A percentile compares a stretch with the other conserved stretches of the same genome.
phyloP scores from a whole-genome alignment of 2,888 invertebrate genomes.

The Ellobium chinense region DNA sequence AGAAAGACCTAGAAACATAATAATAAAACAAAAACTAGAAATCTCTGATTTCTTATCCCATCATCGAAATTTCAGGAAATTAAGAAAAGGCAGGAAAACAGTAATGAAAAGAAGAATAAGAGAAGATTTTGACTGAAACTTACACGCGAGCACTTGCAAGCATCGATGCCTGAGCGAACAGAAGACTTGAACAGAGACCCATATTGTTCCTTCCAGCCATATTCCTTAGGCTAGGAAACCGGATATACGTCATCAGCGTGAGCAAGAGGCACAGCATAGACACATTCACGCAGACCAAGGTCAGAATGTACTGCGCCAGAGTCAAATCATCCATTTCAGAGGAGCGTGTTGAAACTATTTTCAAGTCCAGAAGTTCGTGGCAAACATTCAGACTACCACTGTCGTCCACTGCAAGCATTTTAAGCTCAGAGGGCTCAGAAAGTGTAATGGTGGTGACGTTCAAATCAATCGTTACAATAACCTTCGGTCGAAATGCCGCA shows the following conservation, averaged over 20 bases:
- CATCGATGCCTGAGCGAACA: constrained; percentile 6
- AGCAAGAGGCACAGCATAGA: constrained; percentile 26
- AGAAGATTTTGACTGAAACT: not conserved
- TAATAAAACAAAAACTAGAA: too few species aligned
- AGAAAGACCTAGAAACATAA: too few species aligned
- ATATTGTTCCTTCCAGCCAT: constrained; percentile 27
- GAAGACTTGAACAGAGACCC: constrained; percentile 6
- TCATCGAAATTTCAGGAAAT: too few species aligned
- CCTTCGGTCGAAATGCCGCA: not conserved
- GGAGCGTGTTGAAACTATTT: not conserved
- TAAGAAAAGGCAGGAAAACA: too few species aligned
- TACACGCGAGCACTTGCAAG: not conserved
- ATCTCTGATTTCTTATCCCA: too few species aligned
- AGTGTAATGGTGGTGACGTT: not conserved
- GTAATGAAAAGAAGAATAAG: not conserved
- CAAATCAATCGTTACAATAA: not conserved
- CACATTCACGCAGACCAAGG: constrained; percentile 1
- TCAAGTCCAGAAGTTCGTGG: not conserved
- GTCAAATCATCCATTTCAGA: not conserved
- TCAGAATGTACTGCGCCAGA: not conserved
- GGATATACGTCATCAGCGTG: constrained; percentile 20
- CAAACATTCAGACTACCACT: constrained; percentile 3
- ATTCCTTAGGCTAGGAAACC: constrained; percentile 3
- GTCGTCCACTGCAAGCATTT: not conserved
- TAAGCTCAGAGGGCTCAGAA: not conserved